Base-by-base conservation (phyloP, 1,140 invertebrate genomes). In the Drosophila oshimai region DNA sequence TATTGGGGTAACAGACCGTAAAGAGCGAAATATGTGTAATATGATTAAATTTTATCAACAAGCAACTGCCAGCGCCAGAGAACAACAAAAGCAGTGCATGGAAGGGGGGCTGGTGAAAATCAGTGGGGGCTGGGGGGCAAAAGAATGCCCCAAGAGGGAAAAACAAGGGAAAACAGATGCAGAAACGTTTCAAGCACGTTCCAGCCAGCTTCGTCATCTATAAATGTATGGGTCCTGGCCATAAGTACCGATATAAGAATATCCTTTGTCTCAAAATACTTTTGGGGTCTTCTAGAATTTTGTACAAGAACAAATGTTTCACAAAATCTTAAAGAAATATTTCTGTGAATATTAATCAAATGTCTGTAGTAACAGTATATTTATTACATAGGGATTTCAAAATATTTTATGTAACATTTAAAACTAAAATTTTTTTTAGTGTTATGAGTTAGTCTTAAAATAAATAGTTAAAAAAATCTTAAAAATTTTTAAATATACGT, bases 21-120 rank as follows among this genome's bases (percentile, higher is more conserved):
- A 87, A 87, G 81, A 87, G 76, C 76, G 73, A 87, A 87, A 87
- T 87, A 87, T 87, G 77, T 81, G 81, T 87, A 87, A 87, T 87
- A 87, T 87, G 81, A 87, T 87, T 87, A 87, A 87, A 87, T 87
- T 87, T 87, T 55, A 87, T 87, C 81, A 87, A 87, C 72, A 79
- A 71, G 64, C 75, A 36, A 62, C 47, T 39, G 33, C 31, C 55
- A 41, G 31, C 6, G 22, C 41, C 26, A 57, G 50, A 26, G 58
- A 64, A 45, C 70, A 76, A 68, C 72, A 72, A 79, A 83, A 47
- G 62, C 57, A 74, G 53, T 10, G 50, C 6, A 6, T 28, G 2
- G 6, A 13, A 4, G 20, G 22, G 13, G 15, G 12, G 12, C 2
- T n/a, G 4, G 24, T 22, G 10, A 17, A 17, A 24, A 15, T 64